phyloP scores from a whole-genome alignment of 2,888 invertebrate species.

The Lamellibrachia satsuma region DNA sequence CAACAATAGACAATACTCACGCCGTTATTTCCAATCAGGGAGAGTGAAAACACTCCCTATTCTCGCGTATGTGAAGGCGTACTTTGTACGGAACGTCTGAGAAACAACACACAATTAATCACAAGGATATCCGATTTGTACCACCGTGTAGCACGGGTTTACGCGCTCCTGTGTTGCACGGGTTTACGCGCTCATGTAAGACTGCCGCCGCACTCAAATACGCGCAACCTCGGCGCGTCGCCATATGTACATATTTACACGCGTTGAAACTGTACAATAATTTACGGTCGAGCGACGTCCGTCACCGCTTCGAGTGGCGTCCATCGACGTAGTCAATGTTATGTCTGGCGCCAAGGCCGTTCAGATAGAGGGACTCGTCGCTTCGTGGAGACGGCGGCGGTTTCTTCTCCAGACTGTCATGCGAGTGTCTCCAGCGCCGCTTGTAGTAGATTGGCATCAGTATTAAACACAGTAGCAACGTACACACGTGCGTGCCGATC shows the following conservation, averaged over 20 bases:
- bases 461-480: slow-evolving; percentile 48
- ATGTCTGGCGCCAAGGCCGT: slow-evolving; percentile 2
- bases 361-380: slow-evolving; percentile 7
- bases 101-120: not conserved
- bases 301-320: not conserved
- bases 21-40: not conserved
- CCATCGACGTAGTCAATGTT: not conserved
- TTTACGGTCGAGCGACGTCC: not conserved
- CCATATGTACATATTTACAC: not conserved
- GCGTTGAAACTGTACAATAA: slow-evolving; percentile 13
- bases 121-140: not conserved
- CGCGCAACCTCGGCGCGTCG: not conserved
- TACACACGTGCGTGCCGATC: slow-evolving; percentile 61
- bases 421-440: not conserved
- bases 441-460: slow-evolving; percentile 42
- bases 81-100: not conserved
- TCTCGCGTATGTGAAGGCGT: not conserved
- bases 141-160: not conserved
- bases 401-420: not conserved
- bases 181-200: not conserved
- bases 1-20: not conserved
- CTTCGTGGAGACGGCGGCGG: not conserved
- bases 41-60: not conserved
- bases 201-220: not conserved
- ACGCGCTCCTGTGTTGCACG: not conserved